Evolutionary conservation across 2,113 vertebrate genomes (phyloP).

Genomic region (Chloropsis hardwickii): DNA sequence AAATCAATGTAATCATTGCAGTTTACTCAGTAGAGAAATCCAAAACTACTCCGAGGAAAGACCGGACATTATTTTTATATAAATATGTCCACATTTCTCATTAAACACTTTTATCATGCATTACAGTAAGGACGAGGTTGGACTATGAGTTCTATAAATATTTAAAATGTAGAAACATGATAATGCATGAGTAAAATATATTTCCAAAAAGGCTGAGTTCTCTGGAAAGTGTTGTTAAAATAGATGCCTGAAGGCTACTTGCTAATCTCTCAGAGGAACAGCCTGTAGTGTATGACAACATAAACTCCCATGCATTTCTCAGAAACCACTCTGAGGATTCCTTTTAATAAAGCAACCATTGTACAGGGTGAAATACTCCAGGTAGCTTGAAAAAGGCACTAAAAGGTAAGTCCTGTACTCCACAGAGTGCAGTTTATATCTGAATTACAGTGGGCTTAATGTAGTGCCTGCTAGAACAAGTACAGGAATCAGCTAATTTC

Average conservation of each 20-base stretch:
- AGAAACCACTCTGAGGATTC: neutral
- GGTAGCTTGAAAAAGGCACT: neutral
- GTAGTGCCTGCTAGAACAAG: neutral
- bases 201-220: neutral
- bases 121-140: neutral
- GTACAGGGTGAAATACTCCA: neutral
- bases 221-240: neutral
- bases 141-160: conserved; percentile 1
- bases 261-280: neutral
- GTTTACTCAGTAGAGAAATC: neutral
- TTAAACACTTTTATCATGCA: neutral
- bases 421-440: neutral
- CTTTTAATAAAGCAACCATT: neutral
- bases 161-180: neutral
- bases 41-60: neutral
- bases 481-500: neutral
- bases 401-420: neutral
- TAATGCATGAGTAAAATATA: conserved; percentile 38
- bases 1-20: neutral
- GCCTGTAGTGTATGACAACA: neutral
- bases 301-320: neutral
- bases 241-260: neutral
- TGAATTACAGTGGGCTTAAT: neutral
- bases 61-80: neutral
- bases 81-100: neutral